phyloP scores from a whole-genome alignment of 2,888 invertebrate species.

The Drosophila helvetica region DNA sequence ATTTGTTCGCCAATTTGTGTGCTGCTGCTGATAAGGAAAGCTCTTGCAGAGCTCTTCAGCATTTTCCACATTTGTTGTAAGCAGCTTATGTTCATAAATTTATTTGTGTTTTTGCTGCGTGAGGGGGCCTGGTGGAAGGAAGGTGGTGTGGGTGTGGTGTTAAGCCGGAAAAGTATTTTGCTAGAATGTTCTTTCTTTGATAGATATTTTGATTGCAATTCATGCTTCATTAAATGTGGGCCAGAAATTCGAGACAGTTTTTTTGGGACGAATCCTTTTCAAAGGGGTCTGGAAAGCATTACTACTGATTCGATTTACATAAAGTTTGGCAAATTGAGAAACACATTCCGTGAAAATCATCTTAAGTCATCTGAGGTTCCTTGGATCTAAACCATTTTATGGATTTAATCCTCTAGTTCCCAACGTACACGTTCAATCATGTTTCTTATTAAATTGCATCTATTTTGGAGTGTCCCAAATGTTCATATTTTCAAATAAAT shows the following conservation, averaged over 20 bases:
- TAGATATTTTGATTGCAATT: constrained; percentile 35
- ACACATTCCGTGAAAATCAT: neutral
- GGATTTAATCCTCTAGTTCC: no score
- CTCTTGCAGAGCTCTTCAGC: constrained; percentile 52
- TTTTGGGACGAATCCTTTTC: neutral
- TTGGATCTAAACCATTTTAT: no score
- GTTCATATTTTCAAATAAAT: no score
- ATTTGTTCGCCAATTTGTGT: constrained; percentile 63
- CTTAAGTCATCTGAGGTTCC: no score
- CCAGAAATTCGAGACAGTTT: constrained; percentile 13
- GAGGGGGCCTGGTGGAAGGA: neutral
- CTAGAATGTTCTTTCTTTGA: constrained; percentile 22
- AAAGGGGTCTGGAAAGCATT: neutral
- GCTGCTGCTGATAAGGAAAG: constrained; percentile 76
- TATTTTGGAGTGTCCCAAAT: no score
- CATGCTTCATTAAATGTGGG: constrained; percentile 38
- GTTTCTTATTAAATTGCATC: no score
- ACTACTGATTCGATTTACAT: neutral
- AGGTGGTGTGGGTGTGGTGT: neutral
- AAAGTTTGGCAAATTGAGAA: neutral
- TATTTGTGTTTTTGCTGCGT: constrained; percentile 21
- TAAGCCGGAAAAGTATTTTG: constrained; percentile 19
- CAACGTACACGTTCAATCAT: no score
- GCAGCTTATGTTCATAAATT: constrained; percentile 81
- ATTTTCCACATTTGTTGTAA: constrained; percentile 63